Conservation (phyloP, 2,888 invertebrate genomes). For the Lissocephala sabroskyi region DNA sequence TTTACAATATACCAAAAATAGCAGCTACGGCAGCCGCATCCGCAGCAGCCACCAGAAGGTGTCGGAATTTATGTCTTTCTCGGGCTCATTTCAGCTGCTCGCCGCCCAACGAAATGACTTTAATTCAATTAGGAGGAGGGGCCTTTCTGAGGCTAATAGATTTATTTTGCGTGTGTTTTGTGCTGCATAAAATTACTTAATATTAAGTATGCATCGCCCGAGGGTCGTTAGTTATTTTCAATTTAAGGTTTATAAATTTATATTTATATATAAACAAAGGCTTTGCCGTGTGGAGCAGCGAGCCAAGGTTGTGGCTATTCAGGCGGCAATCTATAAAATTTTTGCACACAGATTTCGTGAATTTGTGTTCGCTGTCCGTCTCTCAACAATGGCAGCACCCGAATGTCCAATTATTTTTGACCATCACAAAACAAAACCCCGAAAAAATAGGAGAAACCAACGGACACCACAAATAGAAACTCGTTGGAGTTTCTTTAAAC, state of each 20-base stretch:
- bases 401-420: constrained; percentile 25
- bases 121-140: constrained; percentile 56
- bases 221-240: constrained; percentile 4
- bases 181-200: constrained; percentile 47
- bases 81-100: not conserved
- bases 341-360: constrained; percentile 34
- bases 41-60: constrained; percentile 28
- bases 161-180: constrained; percentile 34
- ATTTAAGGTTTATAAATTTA: too few species aligned
- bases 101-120: constrained; percentile 37
- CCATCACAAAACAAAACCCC: constrained; percentile 12
- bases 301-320: constrained; percentile 46
- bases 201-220: constrained; percentile 32
- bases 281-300: constrained; percentile 1
- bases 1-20: constrained; percentile 47
- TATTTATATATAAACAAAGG: constrained; percentile 18
- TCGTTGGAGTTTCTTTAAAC: constrained; percentile 8
- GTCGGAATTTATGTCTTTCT: constrained; percentile 44
- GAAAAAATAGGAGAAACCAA: constrained; percentile 5
- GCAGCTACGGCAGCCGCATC: constrained; percentile 9
- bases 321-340: constrained; percentile 43
- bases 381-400: constrained; percentile 17
- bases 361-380: constrained; percentile 6
- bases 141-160: constrained; percentile 45
- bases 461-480: constrained; percentile 19